Conservation (phyloP, 2,113 vertebrate genomes). For the Indicator maculatus region DNA sequence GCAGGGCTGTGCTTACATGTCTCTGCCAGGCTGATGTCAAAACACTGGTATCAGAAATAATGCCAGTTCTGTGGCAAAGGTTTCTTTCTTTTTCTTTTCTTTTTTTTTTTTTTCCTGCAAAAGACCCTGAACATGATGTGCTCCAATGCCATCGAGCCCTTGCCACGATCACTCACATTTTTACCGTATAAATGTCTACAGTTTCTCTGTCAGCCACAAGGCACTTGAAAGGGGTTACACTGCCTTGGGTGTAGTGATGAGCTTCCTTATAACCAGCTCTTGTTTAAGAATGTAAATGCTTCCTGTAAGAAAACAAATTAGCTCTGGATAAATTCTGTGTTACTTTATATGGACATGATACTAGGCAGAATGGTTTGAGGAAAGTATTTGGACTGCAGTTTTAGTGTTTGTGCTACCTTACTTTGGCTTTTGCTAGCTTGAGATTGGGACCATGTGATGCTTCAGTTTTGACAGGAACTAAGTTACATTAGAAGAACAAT, state of each 20-base stretch:
- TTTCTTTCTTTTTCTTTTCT: neutral
- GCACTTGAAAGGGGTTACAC: neutral
- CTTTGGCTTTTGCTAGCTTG: neutral
- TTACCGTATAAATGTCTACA: neutral
- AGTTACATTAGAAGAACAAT: neutral
- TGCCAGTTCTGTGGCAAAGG: neutral
- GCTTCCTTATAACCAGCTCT: neutral
- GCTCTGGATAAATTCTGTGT: neutral
- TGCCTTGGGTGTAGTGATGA: neutral
- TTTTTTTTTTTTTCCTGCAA: neutral
- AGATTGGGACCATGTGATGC: neutral
- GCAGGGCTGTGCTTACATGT: neutral
- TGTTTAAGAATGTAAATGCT: neutral
- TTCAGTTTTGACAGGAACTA: neutral
- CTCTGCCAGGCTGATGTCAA: neutral
- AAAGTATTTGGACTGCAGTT: neutral
- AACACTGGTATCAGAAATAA: neutral
- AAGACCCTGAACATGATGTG: neutral
- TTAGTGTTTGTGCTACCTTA: neutral
- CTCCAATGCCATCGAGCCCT: neutral
- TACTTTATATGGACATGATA: neutral
- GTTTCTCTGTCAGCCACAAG: neutral
- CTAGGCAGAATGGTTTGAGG: neutral
- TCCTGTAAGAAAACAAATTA: neutral
- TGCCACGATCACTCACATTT: neutral